Percentiles rank a stretch among this genome's conserved stretches.
Conservation (phyloP, 2,888 invertebrate genomes). For the Dolichopus griseipennis region DNA sequence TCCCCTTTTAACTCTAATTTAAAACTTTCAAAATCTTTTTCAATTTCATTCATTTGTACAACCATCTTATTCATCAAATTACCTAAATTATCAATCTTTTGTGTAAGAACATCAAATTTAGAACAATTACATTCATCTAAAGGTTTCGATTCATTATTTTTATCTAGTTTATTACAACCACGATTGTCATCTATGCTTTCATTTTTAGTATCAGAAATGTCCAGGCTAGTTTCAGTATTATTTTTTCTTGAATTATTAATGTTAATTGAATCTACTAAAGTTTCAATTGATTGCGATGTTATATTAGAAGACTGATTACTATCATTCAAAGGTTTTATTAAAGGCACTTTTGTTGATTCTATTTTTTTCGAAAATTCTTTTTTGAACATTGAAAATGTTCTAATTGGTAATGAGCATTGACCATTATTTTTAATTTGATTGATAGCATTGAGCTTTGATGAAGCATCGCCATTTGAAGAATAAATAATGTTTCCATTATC, state of each 20-base stretch:
- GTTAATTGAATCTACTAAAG: too few species aligned
- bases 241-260: too few species aligned
- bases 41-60: background rate
- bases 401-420: background rate
- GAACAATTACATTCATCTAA: background rate
- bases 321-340: too few species aligned
- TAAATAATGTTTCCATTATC: background rate
- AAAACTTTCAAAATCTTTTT: background rate
- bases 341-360: background rate
- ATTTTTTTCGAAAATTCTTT: background rate
- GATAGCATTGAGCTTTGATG: background rate
- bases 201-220: too few species aligned
- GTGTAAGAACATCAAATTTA: background rate
- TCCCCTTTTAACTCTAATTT: background rate
- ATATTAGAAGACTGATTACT: too few species aligned
- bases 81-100: background rate
- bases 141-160: too few species aligned
- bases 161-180: too few species aligned
- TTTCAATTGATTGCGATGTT: too few species aligned
- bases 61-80: background rate
- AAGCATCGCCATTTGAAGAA: background rate
- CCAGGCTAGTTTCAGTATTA: too few species aligned
- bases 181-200: too few species aligned
- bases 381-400: background rate
- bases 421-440: background rate